phyloP scores from a whole-genome alignment of 1,140 invertebrate species.

The Liolophura sinensis region DNA sequence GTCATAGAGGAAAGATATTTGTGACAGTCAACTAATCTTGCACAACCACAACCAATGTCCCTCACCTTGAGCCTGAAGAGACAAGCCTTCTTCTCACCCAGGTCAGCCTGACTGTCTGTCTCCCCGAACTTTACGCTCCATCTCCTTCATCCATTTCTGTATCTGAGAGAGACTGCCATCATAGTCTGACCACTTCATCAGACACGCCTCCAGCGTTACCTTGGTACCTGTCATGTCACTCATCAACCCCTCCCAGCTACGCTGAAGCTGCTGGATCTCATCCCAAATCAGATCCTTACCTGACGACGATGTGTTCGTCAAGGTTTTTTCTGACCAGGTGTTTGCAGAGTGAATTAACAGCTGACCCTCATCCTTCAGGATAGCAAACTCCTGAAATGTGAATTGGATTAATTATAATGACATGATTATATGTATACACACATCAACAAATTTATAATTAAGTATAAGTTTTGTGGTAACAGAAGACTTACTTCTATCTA shows the following conservation, averaged over 20 bases:
- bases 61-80: conserved; percentile 83
- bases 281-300: conserved; percentile 90
- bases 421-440: no score
- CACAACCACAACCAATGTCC: not conserved
- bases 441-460: no score
- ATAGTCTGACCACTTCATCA: conserved; percentile 62
- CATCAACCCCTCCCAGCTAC: conserved; percentile 85
- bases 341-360: conserved; percentile 86
- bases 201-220: conserved; percentile 86
- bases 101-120: conserved; percentile 67
- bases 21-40: not conserved
- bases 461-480: no score
- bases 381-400: conserved; percentile 66
- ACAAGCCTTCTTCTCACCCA: conserved; percentile 87
- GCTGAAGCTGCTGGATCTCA: conserved; percentile 79
- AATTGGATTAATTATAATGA: not conserved
- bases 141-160: conserved; percentile 93
- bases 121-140: conserved; percentile 73
- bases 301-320: conserved; percentile 85
- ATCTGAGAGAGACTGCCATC: conserved; percentile 90
- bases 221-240: conserved; percentile 81
- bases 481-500: no score
- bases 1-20: no score
- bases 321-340: conserved; percentile 90
- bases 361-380: conserved; percentile 85